phyloP scores from a whole-genome alignment of 2,113 vertebrate genomes.

The Hypocryptadius cinnamomeus region DNA sequence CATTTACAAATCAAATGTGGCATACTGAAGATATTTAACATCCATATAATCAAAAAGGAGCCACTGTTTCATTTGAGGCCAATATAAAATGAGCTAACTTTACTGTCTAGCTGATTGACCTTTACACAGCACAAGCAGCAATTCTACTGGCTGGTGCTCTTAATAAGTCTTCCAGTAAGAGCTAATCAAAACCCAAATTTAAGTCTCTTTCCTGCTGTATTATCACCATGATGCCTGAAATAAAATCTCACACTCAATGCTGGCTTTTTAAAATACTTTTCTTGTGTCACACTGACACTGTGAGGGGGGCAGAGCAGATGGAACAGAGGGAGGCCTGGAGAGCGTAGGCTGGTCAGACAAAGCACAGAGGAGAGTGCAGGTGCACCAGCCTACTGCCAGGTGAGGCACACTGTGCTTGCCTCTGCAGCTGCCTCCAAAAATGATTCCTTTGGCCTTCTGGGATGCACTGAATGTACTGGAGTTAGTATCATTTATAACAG shows the following conservation, averaged over 20 bases:
- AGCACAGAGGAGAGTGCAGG: neutral
- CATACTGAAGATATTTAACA: neutral
- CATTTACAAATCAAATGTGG: neutral
- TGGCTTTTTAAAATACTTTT: neutral
- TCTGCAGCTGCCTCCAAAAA: constrained; percentile 19
- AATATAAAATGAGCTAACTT: neutral
- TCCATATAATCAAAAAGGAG: neutral
- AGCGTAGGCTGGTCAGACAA: neutral
- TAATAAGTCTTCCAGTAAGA: neutral
- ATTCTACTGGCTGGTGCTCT: neutral
- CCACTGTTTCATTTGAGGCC: neutral
- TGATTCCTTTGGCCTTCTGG: neutral
- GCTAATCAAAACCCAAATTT: neutral
- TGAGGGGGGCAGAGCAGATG: neutral
- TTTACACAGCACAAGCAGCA: neutral
- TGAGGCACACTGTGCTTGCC: neutral
- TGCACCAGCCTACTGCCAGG: neutral
- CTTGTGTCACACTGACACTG: neutral
- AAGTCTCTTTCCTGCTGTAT: neutral
- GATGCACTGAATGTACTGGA: neutral
- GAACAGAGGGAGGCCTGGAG: neutral
- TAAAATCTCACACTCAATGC: neutral
- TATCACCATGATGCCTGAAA: neutral
- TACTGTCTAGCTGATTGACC: neutral
- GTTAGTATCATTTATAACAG: neutral